These are phyloP conservation scores for Poicephalus gulielmi DNA, from an alignment of 2,113 vertebrate genomes.

Conservation along the genomic window DNA sequence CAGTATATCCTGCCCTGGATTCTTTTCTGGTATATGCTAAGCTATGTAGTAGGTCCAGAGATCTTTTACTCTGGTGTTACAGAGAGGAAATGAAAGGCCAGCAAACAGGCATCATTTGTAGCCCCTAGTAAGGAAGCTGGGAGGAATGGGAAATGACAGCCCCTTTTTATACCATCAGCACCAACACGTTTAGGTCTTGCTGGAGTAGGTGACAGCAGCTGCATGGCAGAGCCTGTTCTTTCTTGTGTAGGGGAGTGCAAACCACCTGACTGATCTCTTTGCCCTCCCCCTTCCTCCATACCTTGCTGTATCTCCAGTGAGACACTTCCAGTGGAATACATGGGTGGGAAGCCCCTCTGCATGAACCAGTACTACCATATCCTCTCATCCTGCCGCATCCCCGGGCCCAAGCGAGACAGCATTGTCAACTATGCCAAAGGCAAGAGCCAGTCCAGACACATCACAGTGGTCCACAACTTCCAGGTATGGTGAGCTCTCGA, in stretches of 20 bases:
- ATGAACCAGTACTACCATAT: conserved; percentile 99
- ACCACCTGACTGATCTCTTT: background rate
- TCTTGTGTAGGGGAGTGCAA: background rate
- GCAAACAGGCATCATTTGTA: background rate
- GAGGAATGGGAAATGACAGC: background rate
- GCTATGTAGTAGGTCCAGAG: background rate
- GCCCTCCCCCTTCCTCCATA: background rate
- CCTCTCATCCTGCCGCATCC: conserved; percentile 93
- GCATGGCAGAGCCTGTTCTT: background rate
- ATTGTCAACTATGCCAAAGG: conserved; percentile 82
- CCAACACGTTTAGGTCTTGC: background rate
- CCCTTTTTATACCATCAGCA: background rate
- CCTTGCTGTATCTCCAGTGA: conserved; percentile 72
- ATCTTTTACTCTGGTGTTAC: background rate
- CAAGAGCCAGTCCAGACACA: conserved; percentile 83
- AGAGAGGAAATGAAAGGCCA: background rate
- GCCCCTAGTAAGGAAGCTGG: background rate
- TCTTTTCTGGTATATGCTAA: background rate
- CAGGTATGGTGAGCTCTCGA: conserved; percentile 77
- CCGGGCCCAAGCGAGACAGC: conserved; percentile 88
- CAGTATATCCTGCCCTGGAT: background rate
- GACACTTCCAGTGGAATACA: conserved; percentile 86
- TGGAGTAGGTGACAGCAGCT: background rate
- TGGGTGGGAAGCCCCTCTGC: conserved; percentile 89
- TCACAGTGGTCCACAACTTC: conserved; percentile 97